Evolutionary conservation across 2,888 invertebrate genomes (phyloP).

Genomic region (Nomada fabriciana): DNA sequence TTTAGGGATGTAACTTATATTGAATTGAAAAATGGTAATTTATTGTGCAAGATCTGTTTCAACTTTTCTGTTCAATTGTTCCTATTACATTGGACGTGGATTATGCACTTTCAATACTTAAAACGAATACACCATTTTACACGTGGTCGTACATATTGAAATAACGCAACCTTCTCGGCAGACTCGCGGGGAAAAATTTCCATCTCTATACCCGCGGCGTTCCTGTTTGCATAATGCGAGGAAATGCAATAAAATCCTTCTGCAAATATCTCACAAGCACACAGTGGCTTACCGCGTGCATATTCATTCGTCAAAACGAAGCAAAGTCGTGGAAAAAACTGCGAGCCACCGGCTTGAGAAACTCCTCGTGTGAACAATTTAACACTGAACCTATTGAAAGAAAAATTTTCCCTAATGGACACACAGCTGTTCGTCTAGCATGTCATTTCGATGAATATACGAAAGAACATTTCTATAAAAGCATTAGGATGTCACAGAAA

Average conservation of each 20-base stretch:
- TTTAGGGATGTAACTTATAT: neutral
- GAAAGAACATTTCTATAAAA: too few species aligned
- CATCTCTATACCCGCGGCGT: neutral
- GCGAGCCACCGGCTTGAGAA: constrained; percentile 2
- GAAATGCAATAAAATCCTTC: constrained; percentile 18
- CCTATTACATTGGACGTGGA: neutral
- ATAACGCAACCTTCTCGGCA: neutral
- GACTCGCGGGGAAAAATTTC: constrained; percentile 2
- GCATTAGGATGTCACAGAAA: too few species aligned
- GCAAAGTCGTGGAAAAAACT: constrained; percentile 9
- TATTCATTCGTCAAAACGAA: constrained; percentile 25
- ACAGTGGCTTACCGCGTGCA: neutral
- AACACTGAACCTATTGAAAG: neutral
- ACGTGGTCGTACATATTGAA: constrained; percentile 1
- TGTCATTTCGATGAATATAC: too few species aligned
- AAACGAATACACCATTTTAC: constrained; percentile 5
- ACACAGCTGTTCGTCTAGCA: neutral
- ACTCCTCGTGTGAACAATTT: constrained; percentile 5
- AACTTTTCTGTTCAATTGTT: neutral
- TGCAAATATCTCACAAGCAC: constrained; percentile 25
- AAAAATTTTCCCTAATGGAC: neutral
- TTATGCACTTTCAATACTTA: neutral
- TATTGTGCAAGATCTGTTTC: neutral
- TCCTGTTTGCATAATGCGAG: constrained; percentile 1
- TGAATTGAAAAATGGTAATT: neutral